Conservation (phyloP, 2,888 invertebrate species). For the Xanthia icteritia region DNA sequence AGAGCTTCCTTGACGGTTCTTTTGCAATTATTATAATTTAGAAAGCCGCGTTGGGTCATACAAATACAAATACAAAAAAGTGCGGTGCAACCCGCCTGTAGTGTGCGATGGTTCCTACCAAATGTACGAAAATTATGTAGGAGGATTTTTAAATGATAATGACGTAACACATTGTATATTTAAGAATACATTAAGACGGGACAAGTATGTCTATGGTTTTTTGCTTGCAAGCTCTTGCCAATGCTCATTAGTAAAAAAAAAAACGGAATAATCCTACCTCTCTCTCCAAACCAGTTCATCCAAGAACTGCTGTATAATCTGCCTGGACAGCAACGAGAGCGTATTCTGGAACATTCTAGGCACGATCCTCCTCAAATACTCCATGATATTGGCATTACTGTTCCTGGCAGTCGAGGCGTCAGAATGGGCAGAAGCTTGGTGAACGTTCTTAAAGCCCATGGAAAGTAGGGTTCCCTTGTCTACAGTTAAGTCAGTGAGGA, state of each 20-base stretch:
- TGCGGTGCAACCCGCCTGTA: no score
- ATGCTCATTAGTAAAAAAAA: not conserved
- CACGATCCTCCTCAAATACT: constrained; percentile 95
- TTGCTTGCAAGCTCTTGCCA: not conserved
- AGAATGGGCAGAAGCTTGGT: constrained; percentile 90
- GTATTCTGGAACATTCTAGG: constrained; percentile 98
- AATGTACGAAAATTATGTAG: no score
- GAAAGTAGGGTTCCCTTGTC: constrained; percentile 94
- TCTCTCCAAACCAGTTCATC: constrained; percentile 98
- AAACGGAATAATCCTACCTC: constrained; percentile 73
- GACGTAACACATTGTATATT: no score
- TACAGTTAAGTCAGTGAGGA: constrained; percentile 95
- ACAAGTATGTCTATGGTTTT: not conserved
- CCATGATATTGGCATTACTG: constrained; percentile 95
- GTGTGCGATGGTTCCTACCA: no score
- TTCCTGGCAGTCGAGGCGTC: constrained; percentile 88
- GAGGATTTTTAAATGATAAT: no score
- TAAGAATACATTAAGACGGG: not conserved
- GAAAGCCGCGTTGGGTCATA: no score
- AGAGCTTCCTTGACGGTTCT: no score
- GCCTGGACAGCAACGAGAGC: constrained; percentile 94
- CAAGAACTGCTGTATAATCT: constrained; percentile 97
- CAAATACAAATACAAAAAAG: no score
- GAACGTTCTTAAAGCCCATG: constrained; percentile 95
- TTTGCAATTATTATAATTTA: no score